These are phyloP conservation scores for Papilio helenus DNA, from an alignment of 1,140 invertebrate genomes.

Conservation along the genomic window DNA sequence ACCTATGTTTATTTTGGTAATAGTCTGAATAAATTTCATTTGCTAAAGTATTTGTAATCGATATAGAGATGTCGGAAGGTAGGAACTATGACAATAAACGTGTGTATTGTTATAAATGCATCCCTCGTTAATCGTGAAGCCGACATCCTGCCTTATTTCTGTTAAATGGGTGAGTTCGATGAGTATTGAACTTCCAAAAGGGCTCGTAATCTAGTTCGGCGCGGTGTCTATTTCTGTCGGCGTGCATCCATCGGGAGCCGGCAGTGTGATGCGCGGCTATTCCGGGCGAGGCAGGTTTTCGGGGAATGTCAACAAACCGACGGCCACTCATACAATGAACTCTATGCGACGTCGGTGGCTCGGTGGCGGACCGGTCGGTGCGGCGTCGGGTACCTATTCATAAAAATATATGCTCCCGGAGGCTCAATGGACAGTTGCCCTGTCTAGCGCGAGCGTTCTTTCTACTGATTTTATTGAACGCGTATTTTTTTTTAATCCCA, in stretches of 20 bases:
- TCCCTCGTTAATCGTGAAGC: conserved; percentile 25
- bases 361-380: conserved; percentile 63
- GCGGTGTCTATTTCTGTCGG: conserved; percentile 74
- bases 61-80: not conserved
- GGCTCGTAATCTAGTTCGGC: conserved; percentile 63
- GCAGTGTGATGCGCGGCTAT: conserved; percentile 68
- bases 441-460: conserved; percentile 52
- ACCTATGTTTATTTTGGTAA: not conserved
- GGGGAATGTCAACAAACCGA: conserved; percentile 81
- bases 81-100: not conserved
- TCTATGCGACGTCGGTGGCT: conserved; percentile 71
- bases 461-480: conserved; percentile 54
- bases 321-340: conserved; percentile 79
- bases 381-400: conserved; percentile 65
- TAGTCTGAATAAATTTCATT: not conserved
- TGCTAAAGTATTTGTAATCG: not conserved
- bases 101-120: conserved; percentile 2
- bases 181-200: conserved; percentile 67
- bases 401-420: conserved; percentile 75
- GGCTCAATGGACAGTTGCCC: conserved; percentile 63
- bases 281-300: conserved; percentile 79
- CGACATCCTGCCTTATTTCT: conserved; percentile 62
- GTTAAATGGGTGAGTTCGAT: conserved; percentile 55
- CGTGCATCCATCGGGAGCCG: conserved; percentile 73
- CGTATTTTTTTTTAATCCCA: conserved; percentile 49